Base-by-base conservation (phyloP, 1,140 invertebrate genomes). In the Anadara kagoshimensis region DNA sequence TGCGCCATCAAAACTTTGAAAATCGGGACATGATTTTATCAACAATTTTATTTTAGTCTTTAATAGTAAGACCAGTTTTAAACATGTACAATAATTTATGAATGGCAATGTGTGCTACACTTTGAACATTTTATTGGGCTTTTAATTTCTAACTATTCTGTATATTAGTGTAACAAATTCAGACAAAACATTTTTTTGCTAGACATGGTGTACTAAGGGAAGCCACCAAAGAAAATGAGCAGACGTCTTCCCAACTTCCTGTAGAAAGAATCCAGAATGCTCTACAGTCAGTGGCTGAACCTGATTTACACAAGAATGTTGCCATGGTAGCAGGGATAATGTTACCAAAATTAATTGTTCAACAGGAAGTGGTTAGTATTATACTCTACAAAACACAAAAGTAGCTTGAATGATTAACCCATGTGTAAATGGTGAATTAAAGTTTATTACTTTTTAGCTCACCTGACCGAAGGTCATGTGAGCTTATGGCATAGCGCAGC, bases 311-410 rank as follows among this genome's bases (percentile, higher is more conserved):
- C 44, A 36, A 58, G n/a, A 63, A 41, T 47, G 76, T 82, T 16
- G 78, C 80, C 47, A 70, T 69, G 24, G 76, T 82, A 29, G 73
- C 73, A 26, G 81, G 78, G 1, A 72, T 82, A 7, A 57, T 82
- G 22, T 54, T 82, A 29, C 78, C 76, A 5, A 74, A 54, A 12
- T 43, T 73, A 43, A 20, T 5, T 22, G 54, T 24, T n/a, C 45
- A 44, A 18, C 47, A 69, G 14, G 18, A 47, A 11, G 45, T 51
- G 44, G 69, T 72, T 18, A 63, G 64, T 53, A 8, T 14, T 45
- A n/a, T 49, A 12, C 11, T 26, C 18, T 49, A 45, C 43, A 29
- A 7, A 43, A 12, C 1, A 16, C 8, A 61, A n/a, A n/a, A n/a
- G n/a, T n/a, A n/a, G n/a, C 11, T 8, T 66, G 36, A 14, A 58